Evolutionary conservation across 2,113 vertebrate species (phyloP).

Genomic region (Ctenodactylus gundi): DNA sequence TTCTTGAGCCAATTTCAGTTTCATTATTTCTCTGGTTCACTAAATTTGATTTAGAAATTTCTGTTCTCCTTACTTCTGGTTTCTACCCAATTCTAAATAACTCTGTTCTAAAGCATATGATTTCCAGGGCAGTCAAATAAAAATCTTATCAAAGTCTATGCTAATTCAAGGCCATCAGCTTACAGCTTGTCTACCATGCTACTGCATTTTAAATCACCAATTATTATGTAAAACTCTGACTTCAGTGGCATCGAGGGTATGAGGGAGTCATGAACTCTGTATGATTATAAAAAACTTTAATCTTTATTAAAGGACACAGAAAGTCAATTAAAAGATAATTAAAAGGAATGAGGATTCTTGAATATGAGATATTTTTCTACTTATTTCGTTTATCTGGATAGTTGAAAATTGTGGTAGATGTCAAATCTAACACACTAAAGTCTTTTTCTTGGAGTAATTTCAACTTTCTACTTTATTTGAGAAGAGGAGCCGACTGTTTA

Average conservation of each 20-base stretch:
- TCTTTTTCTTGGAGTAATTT: constrained; percentile 17
- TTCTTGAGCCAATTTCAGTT: neutral
- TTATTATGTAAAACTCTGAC: constrained; percentile 64
- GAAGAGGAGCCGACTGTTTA: constrained; percentile 69
- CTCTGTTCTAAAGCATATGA: constrained; percentile 4
- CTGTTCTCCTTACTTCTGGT: constrained; percentile 41
- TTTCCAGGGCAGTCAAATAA: constrained; percentile 54
- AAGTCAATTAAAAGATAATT: constrained; percentile 73
- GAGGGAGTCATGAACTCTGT: constrained; percentile 34
- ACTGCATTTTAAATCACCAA: constrained; percentile 71
- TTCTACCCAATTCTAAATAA: neutral
- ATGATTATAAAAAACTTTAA: constrained; percentile 61
- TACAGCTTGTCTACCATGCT: constrained; percentile 19
- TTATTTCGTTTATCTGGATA: constrained; percentile 52
- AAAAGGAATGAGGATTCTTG: constrained; percentile 43
- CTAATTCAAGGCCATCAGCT: constrained; percentile 67
- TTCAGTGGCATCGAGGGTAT: constrained; percentile 51
- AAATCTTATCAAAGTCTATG: constrained; percentile 62
- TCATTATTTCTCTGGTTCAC: constrained; percentile 9
- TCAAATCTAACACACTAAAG: constrained; percentile 47
- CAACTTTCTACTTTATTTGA: constrained; percentile 19
- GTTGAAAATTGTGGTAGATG: constrained; percentile 56
- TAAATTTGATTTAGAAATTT: constrained; percentile 16
- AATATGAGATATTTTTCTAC: constrained; percentile 48
- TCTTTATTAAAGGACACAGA: constrained; percentile 65